Conservation (phyloP, 2,797 vertebrate species). For the Aquila chrysaetos region DNA sequence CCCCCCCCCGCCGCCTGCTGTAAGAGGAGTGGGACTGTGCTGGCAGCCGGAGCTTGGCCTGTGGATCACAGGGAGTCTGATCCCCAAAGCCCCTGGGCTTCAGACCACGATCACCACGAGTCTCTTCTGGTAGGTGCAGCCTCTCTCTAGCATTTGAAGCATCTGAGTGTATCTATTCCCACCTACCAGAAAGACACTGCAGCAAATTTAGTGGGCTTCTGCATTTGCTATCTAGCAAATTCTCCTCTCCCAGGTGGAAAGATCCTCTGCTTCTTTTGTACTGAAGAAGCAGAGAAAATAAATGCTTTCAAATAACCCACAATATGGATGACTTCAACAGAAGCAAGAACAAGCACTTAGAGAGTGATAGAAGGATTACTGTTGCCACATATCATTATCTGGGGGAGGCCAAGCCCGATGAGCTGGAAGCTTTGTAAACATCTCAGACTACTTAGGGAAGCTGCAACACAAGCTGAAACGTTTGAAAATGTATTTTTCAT, state of each 20-base stretch:
- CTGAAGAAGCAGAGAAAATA: not conserved
- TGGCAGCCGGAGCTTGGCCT: not conserved
- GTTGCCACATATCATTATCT: not conserved
- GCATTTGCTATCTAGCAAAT: not conserved
- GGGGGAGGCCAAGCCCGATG: not conserved
- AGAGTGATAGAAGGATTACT: not conserved
- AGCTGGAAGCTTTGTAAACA: not conserved
- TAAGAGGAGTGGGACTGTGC: not conserved
- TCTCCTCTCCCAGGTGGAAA: not conserved
- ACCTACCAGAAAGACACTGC: not conserved
- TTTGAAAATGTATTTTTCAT: not conserved
- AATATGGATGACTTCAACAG: not conserved
- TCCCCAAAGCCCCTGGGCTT: not conserved
- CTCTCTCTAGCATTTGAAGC: not conserved
- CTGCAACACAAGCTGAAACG: not conserved
- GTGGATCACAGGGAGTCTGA: not conserved
- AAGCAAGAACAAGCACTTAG: not conserved
- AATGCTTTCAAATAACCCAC: not conserved
- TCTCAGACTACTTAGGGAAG: not conserved
- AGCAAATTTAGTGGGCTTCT: not conserved
- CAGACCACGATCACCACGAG: accelerated
- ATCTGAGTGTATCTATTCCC: not conserved
- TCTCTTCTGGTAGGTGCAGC: not conserved
- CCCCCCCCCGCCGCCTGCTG: not conserved
- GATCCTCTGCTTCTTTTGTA: not conserved